A percentile compares a stretch with the other conserved stretches of the same genome.
These are phyloP conservation scores for Sebastolobus altivelis DNA, from an alignment of 2,797 vertebrate species.

Conservation along the genomic window DNA sequence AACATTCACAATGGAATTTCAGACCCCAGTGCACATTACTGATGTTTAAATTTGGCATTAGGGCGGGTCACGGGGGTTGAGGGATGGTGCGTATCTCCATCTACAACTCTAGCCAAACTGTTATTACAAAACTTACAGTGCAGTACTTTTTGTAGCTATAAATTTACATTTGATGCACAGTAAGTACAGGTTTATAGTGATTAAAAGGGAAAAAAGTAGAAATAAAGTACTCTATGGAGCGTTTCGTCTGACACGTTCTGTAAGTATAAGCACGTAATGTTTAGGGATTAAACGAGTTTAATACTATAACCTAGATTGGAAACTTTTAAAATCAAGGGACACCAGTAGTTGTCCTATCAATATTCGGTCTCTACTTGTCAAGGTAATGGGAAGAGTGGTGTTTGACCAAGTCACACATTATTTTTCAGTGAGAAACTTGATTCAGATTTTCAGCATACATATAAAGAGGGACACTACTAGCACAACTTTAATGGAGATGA, in stretches of 20 bases:
- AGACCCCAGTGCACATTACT: conserved; percentile 69
- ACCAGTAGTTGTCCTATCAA: background rate
- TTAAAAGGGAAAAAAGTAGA: background rate
- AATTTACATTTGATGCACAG: conserved; percentile 20
- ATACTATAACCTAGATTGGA: background rate
- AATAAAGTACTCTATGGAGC: background rate
- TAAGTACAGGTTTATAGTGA: background rate
- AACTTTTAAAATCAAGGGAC: background rate
- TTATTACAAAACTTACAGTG: conserved; percentile 40
- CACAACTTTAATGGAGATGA: background rate
- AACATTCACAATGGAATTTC: conserved; percentile 77
- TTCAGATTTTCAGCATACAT: background rate
- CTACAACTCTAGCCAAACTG: conserved; percentile 46
- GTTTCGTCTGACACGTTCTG: background rate
- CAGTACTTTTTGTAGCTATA: conserved; percentile 42
- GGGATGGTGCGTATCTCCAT: conserved; percentile 66
- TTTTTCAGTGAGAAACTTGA: background rate
- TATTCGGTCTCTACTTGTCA: background rate
- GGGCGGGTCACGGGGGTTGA: conserved; percentile 50
- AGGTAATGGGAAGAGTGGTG: background rate
- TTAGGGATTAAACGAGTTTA: background rate
- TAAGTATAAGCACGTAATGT: background rate
- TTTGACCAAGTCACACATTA: background rate
- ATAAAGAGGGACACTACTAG: background rate
- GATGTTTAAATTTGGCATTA: conserved; percentile 74